These are phyloP conservation scores for Linhomoeus sp. DNA, from an alignment of 2,888 invertebrate species.

Conservation along the genomic window DNA sequence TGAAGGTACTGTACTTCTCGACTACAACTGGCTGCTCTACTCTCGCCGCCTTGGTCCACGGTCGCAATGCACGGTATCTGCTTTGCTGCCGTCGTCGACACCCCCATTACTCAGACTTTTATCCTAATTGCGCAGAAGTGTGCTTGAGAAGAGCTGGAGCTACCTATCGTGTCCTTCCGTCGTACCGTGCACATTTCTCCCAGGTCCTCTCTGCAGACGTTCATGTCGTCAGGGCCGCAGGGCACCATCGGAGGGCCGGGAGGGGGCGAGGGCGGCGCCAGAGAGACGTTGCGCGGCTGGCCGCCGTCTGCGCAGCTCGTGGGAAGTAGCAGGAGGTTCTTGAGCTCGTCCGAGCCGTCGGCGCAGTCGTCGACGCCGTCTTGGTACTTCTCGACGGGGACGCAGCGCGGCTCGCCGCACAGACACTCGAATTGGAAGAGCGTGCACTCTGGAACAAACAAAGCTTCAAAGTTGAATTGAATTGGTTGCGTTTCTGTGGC, in stretches of 20 bases:
- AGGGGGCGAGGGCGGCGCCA: background rate
- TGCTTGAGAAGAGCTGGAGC: too few species aligned
- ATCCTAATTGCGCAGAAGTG: too few species aligned
- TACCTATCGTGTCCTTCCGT: too few species aligned
- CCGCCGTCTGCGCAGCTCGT: constrained; percentile 7
- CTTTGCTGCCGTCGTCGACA: too few species aligned
- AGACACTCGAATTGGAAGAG: constrained; percentile 30
- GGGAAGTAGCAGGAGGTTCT: background rate
- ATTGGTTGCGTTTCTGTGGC: too few species aligned
- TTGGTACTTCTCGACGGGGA: constrained; percentile 25
- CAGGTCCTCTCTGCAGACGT: constrained; percentile 13
- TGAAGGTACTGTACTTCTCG: too few species aligned
- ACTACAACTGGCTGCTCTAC: too few species aligned
- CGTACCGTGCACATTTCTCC: constrained; percentile 20
- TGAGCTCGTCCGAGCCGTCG: constrained; percentile 32
- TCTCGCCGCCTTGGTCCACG: too few species aligned
- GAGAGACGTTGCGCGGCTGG: constrained; percentile 3
- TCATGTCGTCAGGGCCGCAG: constrained; percentile 3
- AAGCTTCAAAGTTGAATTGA: too few species aligned
- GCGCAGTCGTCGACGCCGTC: constrained; percentile 31
- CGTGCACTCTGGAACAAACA: constrained; percentile 31
- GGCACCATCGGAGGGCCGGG: constrained; percentile 7
- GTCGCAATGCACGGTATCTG: too few species aligned
- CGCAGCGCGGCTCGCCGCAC: constrained; percentile 32
- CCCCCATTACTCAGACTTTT: too few species aligned